Conservation (phyloP, 2,113 vertebrate species). For the Eubucco bourcierii region DNA sequence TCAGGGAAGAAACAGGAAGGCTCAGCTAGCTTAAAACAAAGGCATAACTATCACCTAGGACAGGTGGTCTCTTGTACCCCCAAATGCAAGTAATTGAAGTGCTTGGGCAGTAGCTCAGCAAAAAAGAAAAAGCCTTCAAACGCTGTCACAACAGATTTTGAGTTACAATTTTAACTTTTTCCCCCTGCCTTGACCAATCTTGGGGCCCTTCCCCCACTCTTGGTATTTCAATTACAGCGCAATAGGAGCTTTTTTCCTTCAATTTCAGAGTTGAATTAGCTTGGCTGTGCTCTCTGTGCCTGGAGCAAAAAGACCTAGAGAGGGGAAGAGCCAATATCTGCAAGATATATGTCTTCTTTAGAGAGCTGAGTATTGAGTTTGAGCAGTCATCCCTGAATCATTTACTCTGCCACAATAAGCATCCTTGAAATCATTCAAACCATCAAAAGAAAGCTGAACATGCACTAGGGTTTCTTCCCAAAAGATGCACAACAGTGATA, state of each 20-base stretch:
- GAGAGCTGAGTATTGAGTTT: not conserved
- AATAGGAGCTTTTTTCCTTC: not conserved
- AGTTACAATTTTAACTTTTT: not conserved
- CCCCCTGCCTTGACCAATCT: not conserved
- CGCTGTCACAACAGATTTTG: not conserved
- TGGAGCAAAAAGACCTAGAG: not conserved
- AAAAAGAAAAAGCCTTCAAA: not conserved
- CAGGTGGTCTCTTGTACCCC: rapidly evolving
- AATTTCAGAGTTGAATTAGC: not conserved
- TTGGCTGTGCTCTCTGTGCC: not conserved
- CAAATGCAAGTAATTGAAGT: not conserved
- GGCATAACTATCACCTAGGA: not conserved
- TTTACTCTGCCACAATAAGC: not conserved
- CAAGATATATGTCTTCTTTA: not conserved
- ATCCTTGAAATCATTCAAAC: not conserved
- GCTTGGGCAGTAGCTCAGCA: not conserved
- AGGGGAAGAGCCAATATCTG: not conserved
- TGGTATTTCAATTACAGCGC: not conserved
- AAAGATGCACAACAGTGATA: not conserved
- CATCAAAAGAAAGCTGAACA: not conserved
- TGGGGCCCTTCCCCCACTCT: not conserved
- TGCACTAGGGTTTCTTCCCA: not conserved
- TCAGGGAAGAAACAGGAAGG: not conserved
- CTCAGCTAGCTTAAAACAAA: not conserved
- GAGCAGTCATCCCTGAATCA: not conserved